Evolutionary conservation across 35 echinoderm and acorn worm species (phyloP), one percentile per base, ranked within the genome.

Genomic region (Amphiura filiformis): DNA sequence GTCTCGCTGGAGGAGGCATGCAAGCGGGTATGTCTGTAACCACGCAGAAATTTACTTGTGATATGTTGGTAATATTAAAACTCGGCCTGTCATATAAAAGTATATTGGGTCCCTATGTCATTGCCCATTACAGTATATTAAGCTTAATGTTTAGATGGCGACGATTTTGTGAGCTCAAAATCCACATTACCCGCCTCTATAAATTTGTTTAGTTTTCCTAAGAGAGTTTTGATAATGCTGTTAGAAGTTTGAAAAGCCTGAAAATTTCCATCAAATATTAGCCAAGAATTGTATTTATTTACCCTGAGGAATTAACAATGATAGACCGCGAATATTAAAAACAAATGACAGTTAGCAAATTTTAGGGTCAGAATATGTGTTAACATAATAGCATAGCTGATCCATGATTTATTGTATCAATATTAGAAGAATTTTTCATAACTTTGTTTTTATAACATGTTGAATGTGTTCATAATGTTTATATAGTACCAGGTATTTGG

Each of bases 201-300:
- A 70, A 70, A 70, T 70, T 70, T 70, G 61, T 70, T 70, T 70
- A 23, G 61, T 70, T 52, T 70, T 70, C 61, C 61, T 70, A 23
- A 70, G 61, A 70, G 61, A 70, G 26, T 70, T 70, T 70, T 18
- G 15, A 70, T 70, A 70, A 70, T 70, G 28, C 61, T 70, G 61
- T 70, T 70, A 70, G 61, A 3, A 70, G 17, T 70, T 70, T 70
- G 61, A 30, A 70, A 70, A 70, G 28, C 17, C 26, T 70, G 61
- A 30, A 30, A 70, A 15, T 70, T 70, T 11, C 61, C 15, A 52
- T 52, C 7, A 70, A 70, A 70, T 70, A 70, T 70, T 70, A n/a
- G 61, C 17, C 26, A 26, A n/a, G 9, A n/a, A 70, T 15, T 30
- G 9, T 70, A 70, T 70, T 70, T 70, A 30, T 30, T 70, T 70